phyloP scores from a whole-genome alignment of 2,113 vertebrate species.

The Brienomyrus brachyistius region DNA sequence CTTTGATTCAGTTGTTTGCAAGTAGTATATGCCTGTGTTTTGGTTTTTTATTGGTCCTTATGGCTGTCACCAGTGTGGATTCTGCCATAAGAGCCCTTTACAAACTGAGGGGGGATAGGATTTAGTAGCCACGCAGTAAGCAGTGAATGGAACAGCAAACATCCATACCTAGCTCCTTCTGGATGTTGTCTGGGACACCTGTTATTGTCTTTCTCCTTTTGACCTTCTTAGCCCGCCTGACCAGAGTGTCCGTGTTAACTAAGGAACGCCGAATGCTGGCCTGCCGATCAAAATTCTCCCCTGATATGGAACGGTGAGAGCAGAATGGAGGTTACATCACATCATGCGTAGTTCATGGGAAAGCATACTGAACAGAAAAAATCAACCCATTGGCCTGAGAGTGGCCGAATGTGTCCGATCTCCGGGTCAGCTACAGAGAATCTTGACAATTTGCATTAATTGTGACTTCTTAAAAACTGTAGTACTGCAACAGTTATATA shows the following conservation, averaged over 20 bases:
- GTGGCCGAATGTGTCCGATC: neutral
- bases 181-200: conserved; percentile 74
- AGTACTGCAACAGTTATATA: neutral
- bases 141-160: conserved; percentile 44
- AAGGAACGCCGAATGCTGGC: conserved; percentile 82
- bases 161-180: conserved; percentile 76
- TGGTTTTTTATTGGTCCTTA: neutral
- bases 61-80: neutral
- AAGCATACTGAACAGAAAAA: neutral
- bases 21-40: neutral
- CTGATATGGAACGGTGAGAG: conserved; percentile 48
- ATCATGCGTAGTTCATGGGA: conserved; percentile 64
- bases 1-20: neutral
- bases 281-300: conserved; percentile 94
- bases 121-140: neutral
- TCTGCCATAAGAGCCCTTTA: neutral
- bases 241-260: conserved; percentile 77
- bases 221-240: conserved; percentile 78
- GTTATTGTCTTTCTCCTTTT: conserved; percentile 82
- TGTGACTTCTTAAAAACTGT: neutral
- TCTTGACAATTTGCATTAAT: neutral
- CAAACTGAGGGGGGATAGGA: neutral
- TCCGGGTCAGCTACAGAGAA: neutral
- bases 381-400: neutral
- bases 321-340: conserved; percentile 55